phyloP scores from a whole-genome alignment of 1,140 invertebrate genomes.

The Rhopalosiphum padi region DNA sequence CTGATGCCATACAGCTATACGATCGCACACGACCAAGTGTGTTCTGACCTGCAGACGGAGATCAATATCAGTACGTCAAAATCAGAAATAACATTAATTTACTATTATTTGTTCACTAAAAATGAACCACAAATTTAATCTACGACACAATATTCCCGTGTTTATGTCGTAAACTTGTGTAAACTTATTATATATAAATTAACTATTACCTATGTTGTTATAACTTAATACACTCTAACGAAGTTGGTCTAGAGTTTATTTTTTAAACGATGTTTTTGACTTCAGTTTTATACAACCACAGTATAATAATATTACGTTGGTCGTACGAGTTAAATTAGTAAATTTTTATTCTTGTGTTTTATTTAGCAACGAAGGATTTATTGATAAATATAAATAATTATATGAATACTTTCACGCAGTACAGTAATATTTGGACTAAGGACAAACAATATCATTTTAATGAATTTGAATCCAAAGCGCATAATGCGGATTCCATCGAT shows the following conservation, averaged over 20 bases:
- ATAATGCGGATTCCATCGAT: background rate
- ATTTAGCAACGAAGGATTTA: background rate
- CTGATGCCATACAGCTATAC: constrained; percentile 2
- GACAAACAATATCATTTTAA: background rate
- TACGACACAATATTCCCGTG: background rate
- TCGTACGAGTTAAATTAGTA: background rate
- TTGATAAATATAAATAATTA: background rate
- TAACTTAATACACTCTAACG: too few species aligned
- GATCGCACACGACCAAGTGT: background rate
- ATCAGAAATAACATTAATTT: background rate
- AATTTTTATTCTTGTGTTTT: background rate
- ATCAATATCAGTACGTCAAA: background rate
- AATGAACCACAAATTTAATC: background rate
- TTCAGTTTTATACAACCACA: too few species aligned
- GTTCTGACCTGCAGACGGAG: background rate
- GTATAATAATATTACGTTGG: background rate
- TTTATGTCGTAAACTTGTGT: background rate
- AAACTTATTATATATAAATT: background rate
- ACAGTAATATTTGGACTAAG: constrained; percentile 11
- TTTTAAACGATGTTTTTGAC: too few species aligned
- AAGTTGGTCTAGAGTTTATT: too few species aligned
- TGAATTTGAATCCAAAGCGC: background rate
- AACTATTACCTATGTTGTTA: too few species aligned
- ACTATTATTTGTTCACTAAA: background rate
- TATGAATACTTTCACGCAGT: background rate